phyloP scores from a whole-genome alignment of 1,140 invertebrate species.

The Amphibalanus amphitrite region DNA sequence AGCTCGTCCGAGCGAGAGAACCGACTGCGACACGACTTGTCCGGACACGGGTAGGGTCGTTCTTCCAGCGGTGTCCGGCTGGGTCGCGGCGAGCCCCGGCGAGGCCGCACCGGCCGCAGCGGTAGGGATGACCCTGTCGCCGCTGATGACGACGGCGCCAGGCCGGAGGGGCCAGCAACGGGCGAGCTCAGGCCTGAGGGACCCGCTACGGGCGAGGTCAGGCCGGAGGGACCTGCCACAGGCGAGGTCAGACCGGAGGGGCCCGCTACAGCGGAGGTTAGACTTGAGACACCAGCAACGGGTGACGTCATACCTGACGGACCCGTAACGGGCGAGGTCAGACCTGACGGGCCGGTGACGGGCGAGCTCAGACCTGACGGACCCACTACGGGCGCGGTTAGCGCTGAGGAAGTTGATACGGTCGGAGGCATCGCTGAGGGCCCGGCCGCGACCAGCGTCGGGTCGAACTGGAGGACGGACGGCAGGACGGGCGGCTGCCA shows the following conservation, averaged over 20 bases:
- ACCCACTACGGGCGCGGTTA: too few relatives aligned
- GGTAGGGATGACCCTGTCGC: conserved; percentile 36
- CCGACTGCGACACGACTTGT: conserved; percentile 44
- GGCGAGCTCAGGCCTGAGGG: too few relatives aligned
- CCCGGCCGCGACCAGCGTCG: conserved; percentile 3
- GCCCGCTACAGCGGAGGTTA: too few relatives aligned
- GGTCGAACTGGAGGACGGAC: neutral
- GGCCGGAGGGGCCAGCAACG: conserved; percentile 31
- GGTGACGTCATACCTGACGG: too few relatives aligned
- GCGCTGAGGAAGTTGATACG: too few relatives aligned
- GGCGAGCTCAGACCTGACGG: too few relatives aligned
- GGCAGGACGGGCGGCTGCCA: conserved; percentile 15
- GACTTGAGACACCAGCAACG: too few relatives aligned
- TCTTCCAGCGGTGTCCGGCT: conserved; percentile 97
- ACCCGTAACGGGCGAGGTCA: too few relatives aligned
- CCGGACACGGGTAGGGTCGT: conserved; percentile 92
- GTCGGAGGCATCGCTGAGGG: conserved; percentile 14
- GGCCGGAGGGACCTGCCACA: too few relatives aligned
- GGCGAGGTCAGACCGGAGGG: too few relatives aligned
- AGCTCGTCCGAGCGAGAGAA: conserved; percentile 21
- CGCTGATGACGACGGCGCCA: conserved; percentile 15
- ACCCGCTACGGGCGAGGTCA: too few relatives aligned
- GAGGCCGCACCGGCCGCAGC: conserved; percentile 64
- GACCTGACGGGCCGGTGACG: conserved; percentile 10
- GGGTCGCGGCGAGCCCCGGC: conserved; percentile 89